A percentile compares a stretch with the other conserved stretches of the same genome.
These are phyloP conservation scores for Erythrolamprus reginae DNA, from an alignment of 2,113 vertebrate genomes.

Conservation along the genomic window DNA sequence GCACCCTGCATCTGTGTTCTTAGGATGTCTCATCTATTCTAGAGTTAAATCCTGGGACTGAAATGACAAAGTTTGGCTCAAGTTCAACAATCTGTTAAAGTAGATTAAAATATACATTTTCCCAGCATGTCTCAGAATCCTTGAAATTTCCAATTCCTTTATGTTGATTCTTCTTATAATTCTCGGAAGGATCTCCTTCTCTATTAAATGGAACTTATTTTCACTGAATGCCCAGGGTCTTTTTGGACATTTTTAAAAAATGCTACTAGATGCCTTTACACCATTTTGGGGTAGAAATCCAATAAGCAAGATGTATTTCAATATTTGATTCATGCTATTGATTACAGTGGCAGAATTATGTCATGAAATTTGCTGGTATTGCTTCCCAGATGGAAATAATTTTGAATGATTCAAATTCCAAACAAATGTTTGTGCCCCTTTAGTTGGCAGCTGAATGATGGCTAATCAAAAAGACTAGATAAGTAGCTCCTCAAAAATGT, in stretches of 20 bases:
- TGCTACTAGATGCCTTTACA: not conserved
- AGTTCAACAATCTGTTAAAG: not conserved
- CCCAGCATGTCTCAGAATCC: not conserved
- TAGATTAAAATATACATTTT: not conserved
- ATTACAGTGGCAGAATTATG: not conserved
- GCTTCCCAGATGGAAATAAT: not conserved
- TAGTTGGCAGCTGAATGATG: not conserved
- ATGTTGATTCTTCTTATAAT: not conserved
- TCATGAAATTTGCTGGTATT: not conserved
- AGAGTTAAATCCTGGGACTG: not conserved
- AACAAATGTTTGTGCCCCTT: not conserved
- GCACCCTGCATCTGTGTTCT: not conserved
- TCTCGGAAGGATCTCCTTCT: not conserved
- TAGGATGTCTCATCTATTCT: not conserved
- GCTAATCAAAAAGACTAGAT: not conserved
- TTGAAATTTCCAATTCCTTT: not conserved
- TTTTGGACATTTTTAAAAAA: not conserved
- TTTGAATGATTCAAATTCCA: not conserved
- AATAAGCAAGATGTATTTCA: not conserved
- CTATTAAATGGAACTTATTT: not conserved
- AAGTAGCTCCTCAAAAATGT: not conserved
- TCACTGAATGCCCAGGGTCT: not conserved
- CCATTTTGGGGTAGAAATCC: not conserved
- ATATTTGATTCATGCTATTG: not conserved
- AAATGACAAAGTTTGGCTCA: not conserved